phyloP scores from a whole-genome alignment of 2,888 invertebrate genomes.

The Portevinia maculata region DNA sequence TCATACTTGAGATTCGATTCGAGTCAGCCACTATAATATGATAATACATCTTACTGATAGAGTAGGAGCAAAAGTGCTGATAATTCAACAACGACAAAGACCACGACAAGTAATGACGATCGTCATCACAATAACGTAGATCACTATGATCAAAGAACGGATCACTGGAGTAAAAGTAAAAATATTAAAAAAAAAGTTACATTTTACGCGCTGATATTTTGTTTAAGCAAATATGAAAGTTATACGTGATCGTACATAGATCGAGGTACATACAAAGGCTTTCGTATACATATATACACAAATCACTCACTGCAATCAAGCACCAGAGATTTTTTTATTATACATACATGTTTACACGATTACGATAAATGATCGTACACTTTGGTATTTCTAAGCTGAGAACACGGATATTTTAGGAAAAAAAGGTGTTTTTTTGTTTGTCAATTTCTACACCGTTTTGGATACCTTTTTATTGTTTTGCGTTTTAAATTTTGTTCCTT shows the following conservation, averaged over 20 bases:
- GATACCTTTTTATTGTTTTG: conserved; percentile 54
- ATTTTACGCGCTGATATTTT: conserved; percentile 56
- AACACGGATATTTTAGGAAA: conserved; percentile 44
- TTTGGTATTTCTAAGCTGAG: conserved; percentile 71
- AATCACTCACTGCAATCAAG: conserved; percentile 68
- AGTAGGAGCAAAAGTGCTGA: conserved; percentile 4
- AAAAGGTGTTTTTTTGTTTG: conserved; percentile 9
- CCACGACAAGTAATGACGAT: conserved; percentile 35
- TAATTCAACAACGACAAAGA: conserved; percentile 31
- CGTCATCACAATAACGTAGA: conserved; percentile 44
- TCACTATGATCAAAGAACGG: conserved; percentile 28
- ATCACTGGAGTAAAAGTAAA: conserved; percentile 50
- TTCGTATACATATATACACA: conserved; percentile 57
- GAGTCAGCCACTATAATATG: conserved; percentile 16
- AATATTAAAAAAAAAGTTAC: conserved; percentile 12
- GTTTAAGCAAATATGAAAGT: conserved; percentile 71
- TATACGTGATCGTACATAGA: conserved; percentile 67
- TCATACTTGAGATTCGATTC: conserved; percentile 32
- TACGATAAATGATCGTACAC: conserved; percentile 67
- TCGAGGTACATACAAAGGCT: conserved; percentile 45
- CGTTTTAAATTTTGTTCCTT: conserved; percentile 41
- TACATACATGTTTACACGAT: conserved; percentile 69
- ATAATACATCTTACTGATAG: conserved; percentile 8
- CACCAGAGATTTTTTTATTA: conserved; percentile 64
- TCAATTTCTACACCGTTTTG: conserved; percentile 38